These are phyloP conservation scores for Lagocephalus sceleratus DNA, from an alignment of 2,797 vertebrate genomes.

Conservation along the genomic window DNA sequence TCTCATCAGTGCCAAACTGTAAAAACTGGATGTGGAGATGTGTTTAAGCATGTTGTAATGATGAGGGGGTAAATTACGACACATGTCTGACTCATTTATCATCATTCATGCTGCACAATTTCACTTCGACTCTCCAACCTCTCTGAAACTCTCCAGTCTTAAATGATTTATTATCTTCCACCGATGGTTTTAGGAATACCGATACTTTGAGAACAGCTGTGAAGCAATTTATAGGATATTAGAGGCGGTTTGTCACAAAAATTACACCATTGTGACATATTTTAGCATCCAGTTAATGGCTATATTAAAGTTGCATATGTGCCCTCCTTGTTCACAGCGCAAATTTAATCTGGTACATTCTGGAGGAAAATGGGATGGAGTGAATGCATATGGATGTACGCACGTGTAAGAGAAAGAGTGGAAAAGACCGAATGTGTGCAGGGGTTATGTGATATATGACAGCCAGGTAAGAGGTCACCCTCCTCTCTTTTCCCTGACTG, in stretches of 20 bases:
- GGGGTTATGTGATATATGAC: slow-evolving; percentile 50
- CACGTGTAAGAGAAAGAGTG: slow-evolving; percentile 16
- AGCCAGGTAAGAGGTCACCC: slow-evolving; percentile 60
- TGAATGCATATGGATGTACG: not conserved
- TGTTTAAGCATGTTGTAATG: slow-evolving; percentile 48
- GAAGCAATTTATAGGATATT: slow-evolving; percentile 5
- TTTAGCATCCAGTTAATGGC: slow-evolving; percentile 7
- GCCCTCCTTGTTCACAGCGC: slow-evolving; percentile 13
- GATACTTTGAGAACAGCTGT: slow-evolving; percentile 6
- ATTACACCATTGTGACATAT: slow-evolving; percentile 8
- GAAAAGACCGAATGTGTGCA: slow-evolving; percentile 8
- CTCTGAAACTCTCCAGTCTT: slow-evolving; percentile 7
- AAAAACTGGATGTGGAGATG: slow-evolving; percentile 44
- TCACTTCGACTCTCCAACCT: slow-evolving; percentile 24
- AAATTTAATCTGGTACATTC: slow-evolving; percentile 28
- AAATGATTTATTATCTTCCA: slow-evolving; percentile 8
- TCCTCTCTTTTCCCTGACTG: slow-evolving; percentile 66
- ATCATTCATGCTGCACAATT: slow-evolving; percentile 17
- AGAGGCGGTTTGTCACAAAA: slow-evolving; percentile 7
- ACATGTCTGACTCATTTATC: slow-evolving; percentile 51
- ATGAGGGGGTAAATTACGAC: slow-evolving; percentile 44
- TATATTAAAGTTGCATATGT: slow-evolving; percentile 6
- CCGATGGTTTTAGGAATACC: slow-evolving; percentile 1
- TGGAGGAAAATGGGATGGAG: slow-evolving; percentile 19
- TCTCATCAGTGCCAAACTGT: slow-evolving; percentile 58